Evolutionary conservation across 2,888 invertebrate species (phyloP).

Genomic region (Spodoptera exigua): DNA sequence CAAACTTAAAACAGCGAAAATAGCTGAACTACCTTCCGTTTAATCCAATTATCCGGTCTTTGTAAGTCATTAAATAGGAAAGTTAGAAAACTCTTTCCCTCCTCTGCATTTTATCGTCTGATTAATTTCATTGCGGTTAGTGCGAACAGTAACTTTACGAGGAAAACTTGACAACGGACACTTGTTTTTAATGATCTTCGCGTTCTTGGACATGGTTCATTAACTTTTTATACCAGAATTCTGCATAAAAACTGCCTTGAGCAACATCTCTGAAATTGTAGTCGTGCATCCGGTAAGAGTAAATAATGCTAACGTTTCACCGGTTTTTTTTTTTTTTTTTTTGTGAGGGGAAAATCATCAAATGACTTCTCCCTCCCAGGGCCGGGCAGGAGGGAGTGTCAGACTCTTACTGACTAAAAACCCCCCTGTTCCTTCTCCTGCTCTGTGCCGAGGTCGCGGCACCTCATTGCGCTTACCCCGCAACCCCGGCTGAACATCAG

Average conservation of each 20-base stretch:
- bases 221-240: slow-evolving; percentile 37
- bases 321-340: too few relatives aligned
- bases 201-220: slow-evolving; percentile 47
- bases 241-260: slow-evolving; percentile 21
- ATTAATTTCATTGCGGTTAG: slow-evolving; percentile 56
- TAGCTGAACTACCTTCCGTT: slow-evolving; percentile 42
- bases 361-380: too few relatives aligned
- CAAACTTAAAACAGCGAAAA: slow-evolving; percentile 32
- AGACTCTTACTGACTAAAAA: too few relatives aligned
- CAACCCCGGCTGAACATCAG: too few relatives aligned
- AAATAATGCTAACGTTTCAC: slow-evolving; percentile 3
- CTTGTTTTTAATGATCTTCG: slow-evolving; percentile 52
- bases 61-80: slow-evolving; percentile 47
- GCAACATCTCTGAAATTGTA: slow-evolving; percentile 9
- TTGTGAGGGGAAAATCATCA: too few relatives aligned
- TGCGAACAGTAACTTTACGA: slow-evolving; percentile 49
- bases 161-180: slow-evolving; percentile 52
- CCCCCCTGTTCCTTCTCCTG: too few relatives aligned
- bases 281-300: background rate
- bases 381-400: too few relatives aligned
- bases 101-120: slow-evolving; percentile 50
- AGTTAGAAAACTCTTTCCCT: slow-evolving; percentile 45
- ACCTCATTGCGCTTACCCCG: too few relatives aligned
- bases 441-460: too few relatives aligned
- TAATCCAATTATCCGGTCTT: slow-evolving; percentile 45